Conservation (phyloP, 2,113 vertebrate genomes). For the Lycocorax pyrrhopterus region DNA sequence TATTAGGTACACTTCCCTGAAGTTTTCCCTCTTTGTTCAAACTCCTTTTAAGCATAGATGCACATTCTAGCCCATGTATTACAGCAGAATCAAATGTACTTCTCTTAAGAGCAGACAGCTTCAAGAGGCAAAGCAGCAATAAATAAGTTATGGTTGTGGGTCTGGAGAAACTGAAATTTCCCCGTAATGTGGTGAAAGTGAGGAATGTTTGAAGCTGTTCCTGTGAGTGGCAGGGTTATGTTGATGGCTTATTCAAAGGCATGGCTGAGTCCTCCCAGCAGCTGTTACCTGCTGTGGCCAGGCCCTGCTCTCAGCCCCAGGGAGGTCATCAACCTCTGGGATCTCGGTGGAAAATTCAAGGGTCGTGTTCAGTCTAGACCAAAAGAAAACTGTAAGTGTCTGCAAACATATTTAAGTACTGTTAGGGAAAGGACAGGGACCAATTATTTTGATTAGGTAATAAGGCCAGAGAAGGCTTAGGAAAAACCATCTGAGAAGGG, state of each 20-base stretch:
- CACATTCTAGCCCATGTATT: not conserved
- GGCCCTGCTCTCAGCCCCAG: not conserved
- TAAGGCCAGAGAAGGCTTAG: not conserved
- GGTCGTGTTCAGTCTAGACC: conserved; percentile 43
- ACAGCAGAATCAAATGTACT: not conserved
- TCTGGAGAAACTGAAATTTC: conserved; percentile 37
- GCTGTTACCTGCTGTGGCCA: not conserved
- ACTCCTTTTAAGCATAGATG: not conserved
- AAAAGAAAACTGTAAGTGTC: conserved; percentile 36
- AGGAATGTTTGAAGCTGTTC: conserved; percentile 10
- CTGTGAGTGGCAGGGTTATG: conserved; percentile 32
- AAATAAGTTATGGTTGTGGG: not conserved
- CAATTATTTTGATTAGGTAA: conserved; percentile 33
- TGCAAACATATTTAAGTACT: conserved; percentile 23
- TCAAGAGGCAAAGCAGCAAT: conserved; percentile 13
- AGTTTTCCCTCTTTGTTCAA: not conserved
- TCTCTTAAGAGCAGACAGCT: not conserved
- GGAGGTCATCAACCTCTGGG: not conserved
- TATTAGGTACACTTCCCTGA: not conserved
- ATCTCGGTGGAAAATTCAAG: conserved; percentile 18
- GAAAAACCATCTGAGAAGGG: not conserved
- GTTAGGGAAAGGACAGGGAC: conserved; percentile 15
- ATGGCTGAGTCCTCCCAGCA: not conserved
- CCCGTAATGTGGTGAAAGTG: not conserved
- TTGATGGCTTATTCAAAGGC: not conserved